phyloP scores from a whole-genome alignment of 2,113 vertebrate species.

The Beaufortia kweichowensis region DNA sequence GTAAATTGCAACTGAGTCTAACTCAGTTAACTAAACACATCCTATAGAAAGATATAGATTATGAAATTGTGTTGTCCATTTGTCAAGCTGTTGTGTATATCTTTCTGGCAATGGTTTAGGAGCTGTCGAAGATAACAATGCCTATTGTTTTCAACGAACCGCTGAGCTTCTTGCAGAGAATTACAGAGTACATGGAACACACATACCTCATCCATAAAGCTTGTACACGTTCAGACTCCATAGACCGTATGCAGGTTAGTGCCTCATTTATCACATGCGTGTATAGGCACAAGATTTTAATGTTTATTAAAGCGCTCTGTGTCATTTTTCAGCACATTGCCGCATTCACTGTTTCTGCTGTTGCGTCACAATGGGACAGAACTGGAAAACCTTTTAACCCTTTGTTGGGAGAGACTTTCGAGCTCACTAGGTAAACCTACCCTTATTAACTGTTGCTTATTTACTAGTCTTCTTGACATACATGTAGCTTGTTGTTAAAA shows the following conservation, averaged over 20 bases:
- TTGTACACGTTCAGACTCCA: constrained; percentile 78
- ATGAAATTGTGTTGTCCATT: not conserved
- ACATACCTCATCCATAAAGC: constrained; percentile 89
- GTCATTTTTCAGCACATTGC: constrained; percentile 80
- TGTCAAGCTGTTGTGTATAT: not conserved
- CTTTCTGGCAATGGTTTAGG: constrained; percentile 62
- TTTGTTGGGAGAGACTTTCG: constrained; percentile 92
- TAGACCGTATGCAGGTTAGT: constrained; percentile 92
- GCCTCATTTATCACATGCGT: not conserved
- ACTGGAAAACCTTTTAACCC: constrained; percentile 98
- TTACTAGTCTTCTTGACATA: too few relatives aligned
- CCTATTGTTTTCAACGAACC: constrained; percentile 96
- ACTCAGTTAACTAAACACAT: not conserved
- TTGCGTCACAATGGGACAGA: constrained; percentile 96
- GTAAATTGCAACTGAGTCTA: not conserved
- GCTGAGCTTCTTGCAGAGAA: constrained; percentile 91
- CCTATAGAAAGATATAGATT: not conserved
- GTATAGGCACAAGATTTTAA: not conserved
- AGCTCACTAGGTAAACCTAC: constrained; percentile 82
- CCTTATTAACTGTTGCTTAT: not conserved
- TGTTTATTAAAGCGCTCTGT: constrained; percentile 1
- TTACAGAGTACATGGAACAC: constrained; percentile 98
- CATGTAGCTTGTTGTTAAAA: not conserved
- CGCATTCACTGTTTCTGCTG: constrained; percentile 92
- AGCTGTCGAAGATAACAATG: constrained; percentile 97